Conservation (phyloP, 2,797 vertebrate species). For the Neostethus bicornis region DNA sequence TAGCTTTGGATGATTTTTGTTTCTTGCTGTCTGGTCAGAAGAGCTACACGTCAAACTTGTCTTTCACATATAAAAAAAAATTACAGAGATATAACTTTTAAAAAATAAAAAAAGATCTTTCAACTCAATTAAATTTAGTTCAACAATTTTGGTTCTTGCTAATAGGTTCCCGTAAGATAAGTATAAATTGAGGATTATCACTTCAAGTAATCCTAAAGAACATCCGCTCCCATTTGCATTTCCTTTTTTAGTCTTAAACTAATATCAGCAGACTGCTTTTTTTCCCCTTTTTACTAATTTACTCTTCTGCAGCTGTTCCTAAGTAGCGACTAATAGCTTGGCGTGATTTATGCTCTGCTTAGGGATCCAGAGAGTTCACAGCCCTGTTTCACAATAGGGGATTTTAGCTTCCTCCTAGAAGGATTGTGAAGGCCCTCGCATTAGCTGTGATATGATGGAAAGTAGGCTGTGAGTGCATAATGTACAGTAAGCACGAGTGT, state of each 20-base stretch:
- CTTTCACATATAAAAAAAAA: too few relatives aligned
- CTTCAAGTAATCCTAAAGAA: too few relatives aligned
- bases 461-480: constrained; percentile 52
- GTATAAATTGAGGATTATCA: too few relatives aligned
- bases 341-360: constrained; percentile 64
- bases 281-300: constrained; percentile 47
- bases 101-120: too few relatives aligned
- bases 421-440: constrained; percentile 44
- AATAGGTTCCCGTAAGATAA: too few relatives aligned
- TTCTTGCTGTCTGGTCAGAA: constrained; percentile 30
- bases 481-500: constrained; percentile 34
- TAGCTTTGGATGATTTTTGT: constrained; percentile 48
- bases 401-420: constrained; percentile 49
- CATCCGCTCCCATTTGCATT: too few relatives aligned
- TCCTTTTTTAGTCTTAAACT: constrained; percentile 32
- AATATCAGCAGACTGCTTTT: constrained; percentile 24
- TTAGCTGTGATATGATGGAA: constrained; percentile 68
- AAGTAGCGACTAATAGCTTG: constrained; percentile 62
- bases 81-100: too few relatives aligned
- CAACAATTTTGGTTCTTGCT: too few relatives aligned
- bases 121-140: too few relatives aligned
- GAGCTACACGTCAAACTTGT: constrained; percentile 29
- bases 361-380: constrained; percentile 48
- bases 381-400: constrained; percentile 47
- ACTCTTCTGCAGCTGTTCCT: constrained; percentile 53